phyloP scores from a whole-genome alignment of 2,888 invertebrate genomes.

The Caenorhabditis panamensis region DNA sequence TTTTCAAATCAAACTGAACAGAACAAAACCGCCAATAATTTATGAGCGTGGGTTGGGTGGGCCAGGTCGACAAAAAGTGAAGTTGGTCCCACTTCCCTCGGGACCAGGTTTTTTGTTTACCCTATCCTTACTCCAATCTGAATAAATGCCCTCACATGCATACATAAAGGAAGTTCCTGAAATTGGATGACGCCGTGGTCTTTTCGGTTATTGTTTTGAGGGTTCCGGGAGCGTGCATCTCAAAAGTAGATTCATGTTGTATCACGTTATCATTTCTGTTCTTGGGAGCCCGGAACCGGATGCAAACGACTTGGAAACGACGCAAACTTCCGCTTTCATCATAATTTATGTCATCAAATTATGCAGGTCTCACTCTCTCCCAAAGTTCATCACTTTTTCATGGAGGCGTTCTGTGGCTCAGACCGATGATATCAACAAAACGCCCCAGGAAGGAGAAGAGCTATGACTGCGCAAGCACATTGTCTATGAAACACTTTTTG shows the following conservation, averaged over 20 bases:
- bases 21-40: slow-evolving; percentile 31
- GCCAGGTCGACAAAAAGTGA: too few relatives aligned
- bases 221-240: not conserved
- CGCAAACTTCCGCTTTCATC: slow-evolving; percentile 48
- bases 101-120: slow-evolving; percentile 37
- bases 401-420: slow-evolving; percentile 6
- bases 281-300: slow-evolving; percentile 22
- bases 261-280: slow-evolving; percentile 41
- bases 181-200: not conserved
- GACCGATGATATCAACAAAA: slow-evolving; percentile 4
- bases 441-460: not conserved
- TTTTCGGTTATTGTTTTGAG: not conserved
- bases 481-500: slow-evolving; percentile 57
- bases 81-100: too few relatives aligned
- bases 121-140: slow-evolving; percentile 8
- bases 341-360: slow-evolving; percentile 28
- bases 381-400: slow-evolving; percentile 1
- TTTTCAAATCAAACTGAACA: slow-evolving; percentile 28
- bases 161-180: not conserved
- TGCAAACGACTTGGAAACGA: not conserved
- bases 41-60: slow-evolving; percentile 40
- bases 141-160: slow-evolving; percentile 5
- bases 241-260: not conserved
- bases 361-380: slow-evolving; percentile 23
- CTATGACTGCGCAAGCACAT: slow-evolving; percentile 15